Evolutionary conservation across 92 coral and sea anemone genomes (phyloP).

Genomic region (Zoanthus sociatus): DNA sequence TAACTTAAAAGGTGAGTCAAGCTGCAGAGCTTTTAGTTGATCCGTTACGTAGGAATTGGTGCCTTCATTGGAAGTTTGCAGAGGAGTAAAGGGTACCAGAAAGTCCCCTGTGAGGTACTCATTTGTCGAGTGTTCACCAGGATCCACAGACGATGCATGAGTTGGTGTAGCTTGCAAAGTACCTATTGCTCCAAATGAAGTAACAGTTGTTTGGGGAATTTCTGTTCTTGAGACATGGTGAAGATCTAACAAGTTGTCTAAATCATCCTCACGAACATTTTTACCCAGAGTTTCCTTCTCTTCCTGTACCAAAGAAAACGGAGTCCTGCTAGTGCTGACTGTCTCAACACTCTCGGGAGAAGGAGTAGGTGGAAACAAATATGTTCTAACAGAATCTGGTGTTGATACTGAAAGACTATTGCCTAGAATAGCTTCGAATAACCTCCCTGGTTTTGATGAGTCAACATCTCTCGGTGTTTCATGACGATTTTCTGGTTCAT

Average conservation of each 20-base stretch:
- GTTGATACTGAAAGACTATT: constrained; percentile 17
- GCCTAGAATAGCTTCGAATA: constrained; percentile 28
- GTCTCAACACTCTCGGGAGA: not conserved
- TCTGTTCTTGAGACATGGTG: not conserved
- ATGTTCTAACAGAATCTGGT: constrained; percentile 28
- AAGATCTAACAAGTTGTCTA: not conserved
- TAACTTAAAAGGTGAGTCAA: constrained; percentile 6
- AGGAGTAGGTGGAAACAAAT: constrained; percentile 3
- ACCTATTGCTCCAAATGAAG: not conserved
- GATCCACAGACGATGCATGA: not conserved
- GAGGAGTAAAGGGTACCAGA: not conserved
- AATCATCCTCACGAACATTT: not conserved
- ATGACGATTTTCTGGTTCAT: not conserved
- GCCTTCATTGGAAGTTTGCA: not conserved
- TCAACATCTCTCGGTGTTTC: constrained; percentile 8
- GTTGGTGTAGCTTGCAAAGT: too few relatives aligned
- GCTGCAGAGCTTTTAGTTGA: not conserved
- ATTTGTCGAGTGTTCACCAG: not conserved
- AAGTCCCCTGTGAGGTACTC: not conserved
- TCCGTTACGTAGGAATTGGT: not conserved
- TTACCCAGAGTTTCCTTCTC: not conserved
- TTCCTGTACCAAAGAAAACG: not conserved
- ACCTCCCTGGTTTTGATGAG: constrained; percentile 26
- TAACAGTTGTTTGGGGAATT: not conserved
- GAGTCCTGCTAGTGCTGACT: not conserved